These are phyloP conservation scores for Idaea dimidiata DNA, from an alignment of 2,888 invertebrate species.

Conservation along the genomic window DNA sequence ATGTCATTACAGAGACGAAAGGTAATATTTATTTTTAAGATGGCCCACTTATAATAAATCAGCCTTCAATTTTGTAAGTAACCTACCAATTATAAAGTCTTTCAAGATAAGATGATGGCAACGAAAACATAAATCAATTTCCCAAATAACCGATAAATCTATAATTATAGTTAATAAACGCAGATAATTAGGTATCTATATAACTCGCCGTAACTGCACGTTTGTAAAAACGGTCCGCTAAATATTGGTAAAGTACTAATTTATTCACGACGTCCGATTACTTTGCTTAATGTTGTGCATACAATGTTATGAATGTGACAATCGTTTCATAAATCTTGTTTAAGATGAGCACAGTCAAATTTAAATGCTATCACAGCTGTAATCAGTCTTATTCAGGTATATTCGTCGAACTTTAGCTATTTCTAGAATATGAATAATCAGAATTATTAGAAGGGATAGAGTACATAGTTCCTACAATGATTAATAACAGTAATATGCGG, in stretches of 20 bases:
- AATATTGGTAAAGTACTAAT: background rate
- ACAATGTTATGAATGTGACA: conserved; percentile 16
- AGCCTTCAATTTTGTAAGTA: background rate
- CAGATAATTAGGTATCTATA: background rate
- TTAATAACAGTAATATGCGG: too few relatives aligned
- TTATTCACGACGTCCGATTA: background rate
- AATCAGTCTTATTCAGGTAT: background rate
- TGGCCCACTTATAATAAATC: background rate
- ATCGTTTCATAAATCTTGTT: conserved; percentile 11
- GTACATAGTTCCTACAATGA: too few relatives aligned
- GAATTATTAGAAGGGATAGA: too few relatives aligned
- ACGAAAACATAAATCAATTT: conserved; percentile 12
- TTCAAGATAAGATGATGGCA: background rate
- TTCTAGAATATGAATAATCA: background rate
- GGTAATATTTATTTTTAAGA: background rate
- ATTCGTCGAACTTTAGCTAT: background rate
- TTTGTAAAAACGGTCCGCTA: background rate
- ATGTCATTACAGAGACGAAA: background rate
- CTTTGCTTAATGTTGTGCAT: background rate
- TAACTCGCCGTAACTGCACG: background rate
- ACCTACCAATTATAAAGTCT: background rate
- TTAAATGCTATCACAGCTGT: background rate
- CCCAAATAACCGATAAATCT: conserved; percentile 13
- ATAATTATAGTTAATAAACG: conserved; percentile 12
- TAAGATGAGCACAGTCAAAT: background rate